Conservation (phyloP, 2,888 invertebrate genomes). For the Coleophora deauratella region DNA sequence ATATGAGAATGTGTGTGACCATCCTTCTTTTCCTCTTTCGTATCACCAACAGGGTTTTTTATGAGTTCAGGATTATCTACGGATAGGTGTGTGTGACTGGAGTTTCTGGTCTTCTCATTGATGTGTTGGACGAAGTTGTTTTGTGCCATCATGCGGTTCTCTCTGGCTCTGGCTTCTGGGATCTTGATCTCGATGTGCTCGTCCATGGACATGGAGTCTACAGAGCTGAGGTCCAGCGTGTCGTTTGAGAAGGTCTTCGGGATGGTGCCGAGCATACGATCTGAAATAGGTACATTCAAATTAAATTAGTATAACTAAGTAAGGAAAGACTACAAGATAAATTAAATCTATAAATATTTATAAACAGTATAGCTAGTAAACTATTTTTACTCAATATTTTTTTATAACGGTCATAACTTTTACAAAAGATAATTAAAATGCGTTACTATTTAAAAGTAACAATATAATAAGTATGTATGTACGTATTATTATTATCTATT, state of each 20-base stretch:
- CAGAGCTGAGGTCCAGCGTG: slow-evolving; percentile 75
- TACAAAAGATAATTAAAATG: no score
- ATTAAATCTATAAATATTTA: no score
- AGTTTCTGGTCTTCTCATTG: slow-evolving; percentile 53
- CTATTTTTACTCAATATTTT: no score
- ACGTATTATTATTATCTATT: no score
- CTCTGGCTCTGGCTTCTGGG: slow-evolving; percentile 65
- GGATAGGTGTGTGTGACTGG: slow-evolving; percentile 50
- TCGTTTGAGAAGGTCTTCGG: slow-evolving; percentile 75
- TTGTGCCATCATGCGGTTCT: slow-evolving; percentile 65
- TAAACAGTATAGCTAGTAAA: no score
- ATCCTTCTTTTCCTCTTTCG: slow-evolving; percentile 25
- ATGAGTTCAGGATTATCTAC: slow-evolving; percentile 48
- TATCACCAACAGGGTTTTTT: slow-evolving; percentile 26
- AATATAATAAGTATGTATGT: no score
- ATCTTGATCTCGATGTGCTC: slow-evolving; percentile 76
- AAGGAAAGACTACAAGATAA: neutral
- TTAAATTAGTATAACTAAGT: neutral
- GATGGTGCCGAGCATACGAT: slow-evolving; percentile 65
- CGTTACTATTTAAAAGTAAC: no score
- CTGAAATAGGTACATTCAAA: slow-evolving; percentile 30
- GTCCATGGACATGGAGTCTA: slow-evolving; percentile 76
- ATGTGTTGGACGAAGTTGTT: slow-evolving; percentile 63
- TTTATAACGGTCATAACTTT: no score
- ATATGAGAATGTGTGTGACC: slow-evolving; percentile 29